Evolutionary conservation across 1,140 invertebrate species (phyloP), one percentile per base, ranked within the genome.

Genomic region (Leptopilina clavipes): DNA sequence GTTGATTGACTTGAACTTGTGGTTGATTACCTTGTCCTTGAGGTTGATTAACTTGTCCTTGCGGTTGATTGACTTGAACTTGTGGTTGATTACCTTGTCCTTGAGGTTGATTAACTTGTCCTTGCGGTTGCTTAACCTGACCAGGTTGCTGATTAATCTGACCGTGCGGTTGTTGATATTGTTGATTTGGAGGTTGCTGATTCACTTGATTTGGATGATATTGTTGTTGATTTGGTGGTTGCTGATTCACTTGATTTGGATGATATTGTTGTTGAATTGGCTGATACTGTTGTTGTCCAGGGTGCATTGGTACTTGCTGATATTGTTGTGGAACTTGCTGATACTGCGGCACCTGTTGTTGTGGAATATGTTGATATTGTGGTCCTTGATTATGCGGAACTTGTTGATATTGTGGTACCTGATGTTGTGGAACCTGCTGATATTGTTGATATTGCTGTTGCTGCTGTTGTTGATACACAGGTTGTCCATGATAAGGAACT

Each of bases 241-340:
- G n/a, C n/a, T n/a, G n/a, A 56, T 70, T 19, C 52, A 7, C 8
- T 37, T 76, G 79, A 56, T 1, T 17, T 44, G 76, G 71, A n/a
- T 76, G 72, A 72, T 75, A n/a, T 43, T 73, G 78, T 43, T 48
- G 45, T 48, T 12, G 45, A 5, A 14, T 48, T 74, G 40, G n/a
- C 3, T 59, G 56, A 71, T 70, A 14, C 43, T 77, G 79, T 22
- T 56, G 71, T 9, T 12, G 77, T 70, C 76, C 43, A 14, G 56
- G 70, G 48, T 73, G 71, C 1, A 45, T 11, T 59, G 43, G 31
- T 9, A 22, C 65, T 18, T 45, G 74, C 11, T 78, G 77, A 19
- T 80, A 80, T 75, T 84, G 83, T 37, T 37, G 74, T 84, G 17
- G 87, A 82, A 37, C 85, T 84, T 59, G 89, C 70, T 82, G 71